Conservation (phyloP, 30 jellyfish, hydroid and myxozoan species). For the Aurelia sp. region DNA sequence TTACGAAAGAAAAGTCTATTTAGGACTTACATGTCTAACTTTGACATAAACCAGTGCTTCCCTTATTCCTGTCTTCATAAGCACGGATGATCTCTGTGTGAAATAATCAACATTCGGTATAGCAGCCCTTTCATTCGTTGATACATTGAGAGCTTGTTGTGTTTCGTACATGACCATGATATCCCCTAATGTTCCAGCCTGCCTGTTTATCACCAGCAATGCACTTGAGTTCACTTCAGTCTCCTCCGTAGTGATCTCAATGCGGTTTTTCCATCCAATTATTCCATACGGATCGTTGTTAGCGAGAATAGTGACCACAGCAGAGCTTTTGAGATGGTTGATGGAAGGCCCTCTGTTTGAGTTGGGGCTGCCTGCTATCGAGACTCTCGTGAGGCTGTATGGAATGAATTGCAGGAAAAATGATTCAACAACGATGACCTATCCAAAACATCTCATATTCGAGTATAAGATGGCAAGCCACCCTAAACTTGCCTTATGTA, state of each 20-base stretch:
- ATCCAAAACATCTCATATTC: too few relatives aligned
- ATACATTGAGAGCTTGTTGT: slow-evolving; percentile 47
- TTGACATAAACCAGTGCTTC: slow-evolving; percentile 78
- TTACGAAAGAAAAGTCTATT: too few relatives aligned
- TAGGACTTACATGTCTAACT: slow-evolving; percentile 86
- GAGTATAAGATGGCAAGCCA: too few relatives aligned
- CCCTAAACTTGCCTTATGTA: too few relatives aligned
- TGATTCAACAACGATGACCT: too few relatives aligned
- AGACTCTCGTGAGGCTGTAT: slow-evolving; percentile 71
- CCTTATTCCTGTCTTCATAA: slow-evolving; percentile 58
- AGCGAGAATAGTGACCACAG: slow-evolving; percentile 72
- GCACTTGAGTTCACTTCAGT: slow-evolving; percentile 85
- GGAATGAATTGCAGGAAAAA: too few relatives aligned
- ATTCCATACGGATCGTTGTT: slow-evolving; percentile 90
- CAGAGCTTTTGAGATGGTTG: slow-evolving; percentile 65
- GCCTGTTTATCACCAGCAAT: slow-evolving; percentile 72
- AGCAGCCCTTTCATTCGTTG: slow-evolving; percentile 75
- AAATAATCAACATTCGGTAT: slow-evolving; percentile 84
- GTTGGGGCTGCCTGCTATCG: slow-evolving; percentile 58
- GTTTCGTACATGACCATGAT: slow-evolving; percentile 82
- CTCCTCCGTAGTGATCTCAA: slow-evolving; percentile 80
- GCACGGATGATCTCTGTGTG: slow-evolving; percentile 59
- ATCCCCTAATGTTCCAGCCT: slow-evolving; percentile 79
- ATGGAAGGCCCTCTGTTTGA: slow-evolving; percentile 85
- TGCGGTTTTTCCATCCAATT: slow-evolving; percentile 74